These are phyloP conservation scores for Rhagologus leucostigma DNA, from an alignment of 2,113 vertebrate species.

Conservation along the genomic window DNA sequence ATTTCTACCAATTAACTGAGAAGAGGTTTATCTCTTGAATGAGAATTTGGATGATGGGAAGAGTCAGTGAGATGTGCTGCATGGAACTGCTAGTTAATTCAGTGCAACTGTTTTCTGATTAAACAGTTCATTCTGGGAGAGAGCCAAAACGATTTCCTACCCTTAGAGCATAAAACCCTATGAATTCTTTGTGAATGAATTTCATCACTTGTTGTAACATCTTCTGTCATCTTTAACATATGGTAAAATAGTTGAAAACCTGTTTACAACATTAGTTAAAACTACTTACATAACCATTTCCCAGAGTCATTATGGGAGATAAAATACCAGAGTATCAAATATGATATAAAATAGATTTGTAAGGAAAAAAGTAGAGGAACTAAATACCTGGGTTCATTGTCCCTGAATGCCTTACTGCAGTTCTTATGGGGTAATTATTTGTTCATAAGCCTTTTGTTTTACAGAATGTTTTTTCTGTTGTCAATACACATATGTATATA, in stretches of 20 bases:
- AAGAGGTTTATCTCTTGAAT: neutral
- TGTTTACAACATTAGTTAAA: neutral
- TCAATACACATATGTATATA: neutral
- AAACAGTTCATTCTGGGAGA: slow-evolving; percentile 10
- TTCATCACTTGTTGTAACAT: neutral
- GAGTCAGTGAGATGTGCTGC: neutral
- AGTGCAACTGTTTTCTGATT: slow-evolving; percentile 19
- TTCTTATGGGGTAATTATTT: neutral
- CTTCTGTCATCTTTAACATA: slow-evolving; percentile 31
- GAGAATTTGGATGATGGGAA: neutral
- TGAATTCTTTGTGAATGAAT: slow-evolving; percentile 35
- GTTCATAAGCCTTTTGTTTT: neutral
- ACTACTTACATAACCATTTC: neutral
- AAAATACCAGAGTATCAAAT: neutral
- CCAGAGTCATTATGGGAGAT: neutral
- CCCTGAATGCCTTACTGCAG: neutral
- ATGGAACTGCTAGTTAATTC: neutral
- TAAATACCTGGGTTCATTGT: neutral
- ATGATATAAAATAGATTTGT: neutral
- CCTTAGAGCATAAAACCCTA: neutral
- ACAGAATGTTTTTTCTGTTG: neutral
- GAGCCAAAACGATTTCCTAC: neutral
- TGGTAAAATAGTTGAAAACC: neutral
- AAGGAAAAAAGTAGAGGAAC: neutral
- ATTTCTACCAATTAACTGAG: neutral